Evolutionary conservation across 2,113 vertebrate species (phyloP).

Genomic region (Syngnathus floridae): DNA sequence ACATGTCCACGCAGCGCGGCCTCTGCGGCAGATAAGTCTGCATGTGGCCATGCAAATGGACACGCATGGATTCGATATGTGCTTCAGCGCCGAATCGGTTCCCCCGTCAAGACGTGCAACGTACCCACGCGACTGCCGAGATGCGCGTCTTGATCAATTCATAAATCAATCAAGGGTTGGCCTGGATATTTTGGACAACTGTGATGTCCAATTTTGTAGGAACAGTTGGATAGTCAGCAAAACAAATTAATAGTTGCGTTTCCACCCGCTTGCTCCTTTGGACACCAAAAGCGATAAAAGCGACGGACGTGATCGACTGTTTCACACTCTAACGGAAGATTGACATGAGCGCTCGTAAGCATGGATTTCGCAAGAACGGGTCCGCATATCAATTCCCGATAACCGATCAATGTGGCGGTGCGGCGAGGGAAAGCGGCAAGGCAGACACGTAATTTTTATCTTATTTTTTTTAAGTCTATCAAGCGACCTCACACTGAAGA

Average conservation of each 20-base stretch:
- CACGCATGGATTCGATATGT: slow-evolving; percentile 50
- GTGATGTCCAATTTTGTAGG: neutral
- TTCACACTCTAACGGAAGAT: slow-evolving; percentile 35
- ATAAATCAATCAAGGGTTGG: neutral
- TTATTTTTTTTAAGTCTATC: neutral
- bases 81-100: slow-evolving; percentile 25
- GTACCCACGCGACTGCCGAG: neutral
- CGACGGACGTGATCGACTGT: slow-evolving; percentile 48
- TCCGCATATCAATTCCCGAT: slow-evolving; percentile 48
- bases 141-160: neutral
- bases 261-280: slow-evolving; percentile 1
- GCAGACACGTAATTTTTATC: neutral
- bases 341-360: slow-evolving; percentile 17
- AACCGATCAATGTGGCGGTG: slow-evolving; percentile 31
- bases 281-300: slow-evolving; percentile 16
- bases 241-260: slow-evolving; percentile 16
- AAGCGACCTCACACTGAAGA: too few species aligned
- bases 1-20: slow-evolving; percentile 56
- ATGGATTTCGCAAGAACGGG: slow-evolving; percentile 45
- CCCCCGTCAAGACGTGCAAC: slow-evolving; percentile 26
- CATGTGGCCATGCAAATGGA: slow-evolving; percentile 61
- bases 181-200: neutral
- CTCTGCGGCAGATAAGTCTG: slow-evolving; percentile 59
- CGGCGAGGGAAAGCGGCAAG: slow-evolving; percentile 22
- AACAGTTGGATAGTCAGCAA: neutral